Evolutionary conservation across 2,113 vertebrate species (phyloP).

Genomic region (Carettochelys insculpta): DNA sequence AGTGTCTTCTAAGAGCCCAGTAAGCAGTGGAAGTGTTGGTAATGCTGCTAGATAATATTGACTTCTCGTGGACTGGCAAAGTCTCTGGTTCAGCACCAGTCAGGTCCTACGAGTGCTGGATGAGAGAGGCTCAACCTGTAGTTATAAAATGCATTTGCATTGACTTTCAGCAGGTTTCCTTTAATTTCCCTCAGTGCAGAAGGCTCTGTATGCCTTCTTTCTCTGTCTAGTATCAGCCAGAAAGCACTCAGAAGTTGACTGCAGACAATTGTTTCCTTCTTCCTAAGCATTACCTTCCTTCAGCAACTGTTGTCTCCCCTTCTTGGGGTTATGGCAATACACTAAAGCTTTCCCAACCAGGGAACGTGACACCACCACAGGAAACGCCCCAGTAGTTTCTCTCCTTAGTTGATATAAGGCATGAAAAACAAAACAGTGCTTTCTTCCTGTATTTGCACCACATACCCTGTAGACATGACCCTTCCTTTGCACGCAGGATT

Average conservation of each 20-base stretch:
- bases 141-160: not conserved
- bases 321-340: not conserved
- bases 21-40: too few species aligned
- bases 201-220: not conserved
- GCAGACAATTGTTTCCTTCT: not conserved
- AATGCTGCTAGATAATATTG: too few species aligned
- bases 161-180: not conserved
- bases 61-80: too few species aligned
- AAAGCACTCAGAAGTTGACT: not conserved
- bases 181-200: not conserved
- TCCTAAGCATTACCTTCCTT: not conserved
- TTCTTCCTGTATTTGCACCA: not conserved
- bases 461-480: not conserved
- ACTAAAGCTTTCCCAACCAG: not conserved
- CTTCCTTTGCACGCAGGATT: not conserved
- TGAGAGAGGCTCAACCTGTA: too few species aligned
- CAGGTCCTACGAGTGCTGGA: too few species aligned
- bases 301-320: not conserved
- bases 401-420: not conserved
- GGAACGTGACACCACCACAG: not conserved
- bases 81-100: too few species aligned
- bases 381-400: not conserved
- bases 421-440: accelerated
- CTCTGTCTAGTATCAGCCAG: not conserved
- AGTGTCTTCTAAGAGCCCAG: too few species aligned